Evolutionary conservation across 2,113 vertebrate species (phyloP).

Genomic region (Alaudala cheleensis): DNA sequence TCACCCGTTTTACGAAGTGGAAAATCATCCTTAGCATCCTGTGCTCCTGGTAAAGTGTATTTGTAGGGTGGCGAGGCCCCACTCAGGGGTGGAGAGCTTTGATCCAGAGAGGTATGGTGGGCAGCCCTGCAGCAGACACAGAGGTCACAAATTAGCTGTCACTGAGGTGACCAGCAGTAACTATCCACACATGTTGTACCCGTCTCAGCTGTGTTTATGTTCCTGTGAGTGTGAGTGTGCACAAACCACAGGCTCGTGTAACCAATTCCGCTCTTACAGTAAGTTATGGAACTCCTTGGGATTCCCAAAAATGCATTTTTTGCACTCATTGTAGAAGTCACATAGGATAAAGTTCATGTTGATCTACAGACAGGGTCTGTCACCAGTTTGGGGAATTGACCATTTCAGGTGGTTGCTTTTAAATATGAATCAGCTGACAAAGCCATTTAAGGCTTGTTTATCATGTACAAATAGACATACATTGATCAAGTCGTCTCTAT

Average conservation of each 20-base stretch:
- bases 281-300: neutral
- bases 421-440: conserved; percentile 32
- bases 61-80: conserved; percentile 92
- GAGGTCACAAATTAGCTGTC: conserved; percentile 42
- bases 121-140: conserved; percentile 83
- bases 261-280: conserved; percentile 26
- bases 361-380: conserved; percentile 26
- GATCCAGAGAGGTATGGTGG: conserved; percentile 96
- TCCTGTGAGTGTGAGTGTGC: conserved; percentile 1
- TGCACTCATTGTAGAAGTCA: neutral
- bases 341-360: neutral
- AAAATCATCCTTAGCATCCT: conserved; percentile 93
- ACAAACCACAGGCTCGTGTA: conserved; percentile 58
- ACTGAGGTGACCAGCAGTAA: conserved; percentile 55
- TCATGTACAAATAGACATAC: neutral
- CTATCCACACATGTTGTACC: conserved; percentile 44
- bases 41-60: conserved; percentile 86
- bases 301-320: neutral
- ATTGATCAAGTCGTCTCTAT: neutral
- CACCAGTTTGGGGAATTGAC: neutral
- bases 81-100: conserved; percentile 94
- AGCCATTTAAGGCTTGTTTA: neutral
- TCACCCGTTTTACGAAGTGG: conserved; percentile 98
- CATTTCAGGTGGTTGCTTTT: conserved; percentile 2
- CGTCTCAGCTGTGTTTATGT: conserved; percentile 60